Evolutionary conservation across 2,797 vertebrate genomes (phyloP).

Genomic region (Enteromius mattozi): DNA sequence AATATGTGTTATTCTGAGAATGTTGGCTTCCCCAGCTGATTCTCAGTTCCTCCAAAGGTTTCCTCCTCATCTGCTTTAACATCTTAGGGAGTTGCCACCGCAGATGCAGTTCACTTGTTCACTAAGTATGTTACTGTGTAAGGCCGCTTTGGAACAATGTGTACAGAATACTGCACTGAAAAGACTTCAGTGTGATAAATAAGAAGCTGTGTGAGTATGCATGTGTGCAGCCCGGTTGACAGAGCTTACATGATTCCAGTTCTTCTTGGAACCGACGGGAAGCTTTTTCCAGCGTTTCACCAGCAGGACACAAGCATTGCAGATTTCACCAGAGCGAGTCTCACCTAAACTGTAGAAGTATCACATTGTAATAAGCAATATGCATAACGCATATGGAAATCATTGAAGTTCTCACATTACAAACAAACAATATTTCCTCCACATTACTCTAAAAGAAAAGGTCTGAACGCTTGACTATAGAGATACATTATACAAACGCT

Average conservation of each 20-base stretch:
- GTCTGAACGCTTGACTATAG: neutral
- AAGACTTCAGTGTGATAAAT: neutral
- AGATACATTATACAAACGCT: neutral
- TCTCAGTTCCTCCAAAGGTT: slow-evolving; percentile 2
- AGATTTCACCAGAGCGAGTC: slow-evolving; percentile 95
- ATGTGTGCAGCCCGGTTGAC: neutral
- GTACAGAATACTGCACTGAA: neutral
- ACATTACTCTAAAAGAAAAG: neutral
- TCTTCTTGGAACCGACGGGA: slow-evolving; percentile 96
- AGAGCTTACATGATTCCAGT: slow-evolving; percentile 94
- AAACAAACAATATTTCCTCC: neutral
- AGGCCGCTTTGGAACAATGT: neutral
- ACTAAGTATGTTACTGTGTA: neutral
- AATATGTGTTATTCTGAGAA: neutral
- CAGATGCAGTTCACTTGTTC: neutral
- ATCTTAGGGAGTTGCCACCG: neutral
- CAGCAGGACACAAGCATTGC: slow-evolving; percentile 96
- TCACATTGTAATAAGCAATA: neutral
- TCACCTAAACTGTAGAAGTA: slow-evolving; percentile 85
- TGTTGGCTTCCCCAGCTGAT: neutral
- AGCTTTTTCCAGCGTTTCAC: slow-evolving; percentile 99
- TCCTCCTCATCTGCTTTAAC: neutral
- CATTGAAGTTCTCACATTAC: neutral
- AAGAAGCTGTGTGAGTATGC: neutral
- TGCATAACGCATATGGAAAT: neutral